phyloP scores from a whole-genome alignment of 2,888 invertebrate species.

The Cheiracanthium punctorium region DNA sequence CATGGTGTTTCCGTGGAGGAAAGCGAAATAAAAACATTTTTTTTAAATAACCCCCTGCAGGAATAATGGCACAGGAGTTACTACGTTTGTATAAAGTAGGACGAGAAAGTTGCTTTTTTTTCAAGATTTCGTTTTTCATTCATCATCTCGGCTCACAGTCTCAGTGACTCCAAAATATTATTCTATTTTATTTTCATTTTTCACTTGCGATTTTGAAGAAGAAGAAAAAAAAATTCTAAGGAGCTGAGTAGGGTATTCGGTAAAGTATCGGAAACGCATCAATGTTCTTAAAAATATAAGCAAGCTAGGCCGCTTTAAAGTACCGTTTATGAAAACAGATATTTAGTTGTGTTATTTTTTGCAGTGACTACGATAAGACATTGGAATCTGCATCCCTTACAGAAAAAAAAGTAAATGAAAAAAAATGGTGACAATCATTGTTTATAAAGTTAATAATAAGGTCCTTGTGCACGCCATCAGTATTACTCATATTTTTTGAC shows the following conservation, averaged over 20 bases:
- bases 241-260: neutral
- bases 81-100: slow-evolving; percentile 44
- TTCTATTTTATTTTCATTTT: slow-evolving; percentile 51
- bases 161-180: slow-evolving; percentile 23
- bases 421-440: no score
- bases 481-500: no score
- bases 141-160: slow-evolving; percentile 35
- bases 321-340: neutral
- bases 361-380: no score
- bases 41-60: slow-evolving; percentile 22
- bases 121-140: slow-evolving; percentile 46
- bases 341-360: no score
- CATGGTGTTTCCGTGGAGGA: slow-evolving; percentile 33
- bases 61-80: slow-evolving; percentile 37
- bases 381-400: no score
- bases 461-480: no score
- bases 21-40: neutral
- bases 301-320: neutral
- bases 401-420: no score
- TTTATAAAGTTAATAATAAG: no score
- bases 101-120: slow-evolving; percentile 45
- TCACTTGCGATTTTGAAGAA: slow-evolving; percentile 29
- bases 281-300: slow-evolving; percentile 53
- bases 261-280: slow-evolving; percentile 61
- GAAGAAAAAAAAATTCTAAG: neutral